These are phyloP conservation scores for Montipora efflorescens DNA, from an alignment of 64 coral and sea anemone species.

Conservation along the genomic window DNA sequence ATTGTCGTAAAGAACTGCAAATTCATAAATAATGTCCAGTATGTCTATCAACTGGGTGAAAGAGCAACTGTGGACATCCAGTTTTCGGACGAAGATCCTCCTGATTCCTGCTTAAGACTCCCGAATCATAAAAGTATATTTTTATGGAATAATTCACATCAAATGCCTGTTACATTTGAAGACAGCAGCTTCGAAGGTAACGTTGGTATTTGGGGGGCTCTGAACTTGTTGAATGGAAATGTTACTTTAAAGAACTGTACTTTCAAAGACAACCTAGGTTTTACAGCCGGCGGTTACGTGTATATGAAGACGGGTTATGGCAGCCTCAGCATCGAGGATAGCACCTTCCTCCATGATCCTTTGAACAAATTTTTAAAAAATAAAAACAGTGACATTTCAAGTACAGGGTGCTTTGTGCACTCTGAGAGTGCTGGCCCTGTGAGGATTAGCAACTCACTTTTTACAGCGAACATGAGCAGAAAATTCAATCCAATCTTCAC, in stretches of 20 bases:
- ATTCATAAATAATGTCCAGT: constrained; percentile 17
- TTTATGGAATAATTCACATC: not conserved
- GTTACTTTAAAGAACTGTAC: constrained; percentile 22
- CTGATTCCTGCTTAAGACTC: not conserved
- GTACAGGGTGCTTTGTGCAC: constrained; percentile 10
- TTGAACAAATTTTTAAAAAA: not conserved
- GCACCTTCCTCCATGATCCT: constrained; percentile 25
- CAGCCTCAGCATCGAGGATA: constrained; percentile 5
- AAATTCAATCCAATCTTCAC: constrained; percentile 15
- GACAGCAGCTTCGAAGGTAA: not conserved
- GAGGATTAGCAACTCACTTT: constrained; percentile 12
- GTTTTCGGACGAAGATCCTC: not conserved
- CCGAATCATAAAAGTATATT: not conserved
- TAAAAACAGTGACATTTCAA: not conserved
- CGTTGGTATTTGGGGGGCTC: not conserved
- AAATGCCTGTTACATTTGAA: constrained; percentile 8
- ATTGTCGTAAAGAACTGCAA: not conserved
- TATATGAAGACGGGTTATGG: constrained; percentile 31
- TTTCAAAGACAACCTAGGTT: constrained; percentile 48
- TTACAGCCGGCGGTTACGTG: not conserved
- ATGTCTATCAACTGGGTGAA: not conserved
- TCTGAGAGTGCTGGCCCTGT: constrained; percentile 18
- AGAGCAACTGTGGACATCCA: not conserved
- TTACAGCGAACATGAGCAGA: constrained; percentile 2
- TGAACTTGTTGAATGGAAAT: constrained; percentile 32